Evolutionary conservation across 2,888 invertebrate species (phyloP).

Genomic region (Melikaiella ostensackeni): DNA sequence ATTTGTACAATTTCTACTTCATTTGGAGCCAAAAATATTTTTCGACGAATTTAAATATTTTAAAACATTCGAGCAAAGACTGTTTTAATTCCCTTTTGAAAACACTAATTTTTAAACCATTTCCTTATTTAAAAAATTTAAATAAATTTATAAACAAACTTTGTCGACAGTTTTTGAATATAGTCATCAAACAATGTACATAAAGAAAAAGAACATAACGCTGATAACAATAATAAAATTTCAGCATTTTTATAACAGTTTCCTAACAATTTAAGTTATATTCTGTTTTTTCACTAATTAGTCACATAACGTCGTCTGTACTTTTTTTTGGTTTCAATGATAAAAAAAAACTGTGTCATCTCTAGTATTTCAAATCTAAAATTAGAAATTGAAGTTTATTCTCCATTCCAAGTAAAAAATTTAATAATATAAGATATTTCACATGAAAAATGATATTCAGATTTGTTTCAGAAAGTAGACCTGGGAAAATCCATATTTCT

Average conservation of each 20-base stretch:
- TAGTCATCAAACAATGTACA: too few relatives aligned
- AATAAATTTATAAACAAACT: too few relatives aligned
- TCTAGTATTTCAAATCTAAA: slow-evolving; percentile 2
- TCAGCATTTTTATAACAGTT: too few relatives aligned
- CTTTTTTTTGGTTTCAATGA: too few relatives aligned
- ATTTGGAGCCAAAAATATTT: neutral
- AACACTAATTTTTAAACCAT: too few relatives aligned
- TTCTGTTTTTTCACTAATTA: too few relatives aligned
- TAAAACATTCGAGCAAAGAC: neutral
- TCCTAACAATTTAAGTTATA: too few relatives aligned
- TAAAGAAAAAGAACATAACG: too few relatives aligned
- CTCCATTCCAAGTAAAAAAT: neutral
- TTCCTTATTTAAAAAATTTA: too few relatives aligned
- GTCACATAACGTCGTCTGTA: too few relatives aligned
- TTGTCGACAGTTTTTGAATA: too few relatives aligned
- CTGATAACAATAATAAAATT: too few relatives aligned
- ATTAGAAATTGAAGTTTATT: neutral
- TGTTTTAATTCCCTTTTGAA: neutral
- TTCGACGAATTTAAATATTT: neutral
- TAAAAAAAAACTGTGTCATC: neutral
- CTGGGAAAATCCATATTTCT: slow-evolving; percentile 3
- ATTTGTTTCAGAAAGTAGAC: neutral
- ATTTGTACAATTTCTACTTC: neutral
- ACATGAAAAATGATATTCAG: neutral
- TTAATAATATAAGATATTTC: slow-evolving; percentile 5